Base-by-base conservation (phyloP, 2,888 invertebrate genomes). In the Athalia cordata region DNA sequence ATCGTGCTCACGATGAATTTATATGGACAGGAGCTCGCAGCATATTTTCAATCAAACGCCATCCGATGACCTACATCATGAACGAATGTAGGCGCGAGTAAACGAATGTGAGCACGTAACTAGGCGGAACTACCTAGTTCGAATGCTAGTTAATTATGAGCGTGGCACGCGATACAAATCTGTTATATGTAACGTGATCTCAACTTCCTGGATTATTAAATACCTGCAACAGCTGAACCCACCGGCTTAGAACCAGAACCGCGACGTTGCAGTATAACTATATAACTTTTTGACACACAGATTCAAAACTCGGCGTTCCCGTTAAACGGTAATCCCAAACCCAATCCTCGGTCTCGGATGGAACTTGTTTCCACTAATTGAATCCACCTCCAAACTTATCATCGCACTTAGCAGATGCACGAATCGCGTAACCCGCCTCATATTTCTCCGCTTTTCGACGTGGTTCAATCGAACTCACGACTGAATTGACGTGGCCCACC, bases 171-270 rank as follows among this genome's bases (percentile, higher is more conserved):
- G 52, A 68, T 68, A 55, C 68, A 68, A 68, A 68, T 68, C 68
- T 13, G 68, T 68, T n/a, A 59, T 59, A 64, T 64, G 68, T 43
- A 68, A 55, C 68, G 68, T 55, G 68, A 68, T 68, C 68, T 68
- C 43, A 68, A 55, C 68, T 68, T 68, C 68, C 68, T 55, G 68
- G 50, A 68, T 68, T 68, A 68, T 68, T 52, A 55, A 68, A 68
- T 68, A 55, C 29, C 52, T 7, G 15, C 29, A 52, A 0, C 29
- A 52, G 11, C 4, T n/a, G 9, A 29, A 11, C n/a, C 0, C 7
- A 55, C 5, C 29, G 29, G 29, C 29, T 29, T 29, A 29, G 29
- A 29, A n/a, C 45, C 9, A 11, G 7, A 62, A 9, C 15, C 45
- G 43, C 47, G 11, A 13, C 55, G 52, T 55, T 43, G 68, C 43